Base-by-base conservation (phyloP, 1,140 invertebrate genomes). In the Trypoxylus dichotomus region DNA sequence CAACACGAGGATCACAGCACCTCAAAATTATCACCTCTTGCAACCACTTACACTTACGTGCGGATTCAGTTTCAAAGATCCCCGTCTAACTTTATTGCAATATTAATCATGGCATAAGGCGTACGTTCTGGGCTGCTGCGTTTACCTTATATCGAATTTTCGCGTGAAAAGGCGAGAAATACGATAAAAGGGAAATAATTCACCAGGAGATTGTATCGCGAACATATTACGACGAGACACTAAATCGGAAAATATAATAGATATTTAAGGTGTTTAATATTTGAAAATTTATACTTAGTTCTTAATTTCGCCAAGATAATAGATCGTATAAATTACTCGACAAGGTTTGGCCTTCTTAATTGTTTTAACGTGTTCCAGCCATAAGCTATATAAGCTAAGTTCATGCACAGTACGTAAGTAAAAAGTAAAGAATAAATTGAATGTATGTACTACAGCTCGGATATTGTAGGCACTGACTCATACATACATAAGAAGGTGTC, bases 281-380 rank as follows among this genome's bases (percentile, higher is more conserved):
- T 68, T 29, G 60, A 68, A 68, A 68, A 68, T 68, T 68, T 29
- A 68, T 68, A 27, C 8, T 32, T 15, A 68, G 21, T 25, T 68
- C 60, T 68, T 68, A 68, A 68, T 68, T 68, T 68, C 24, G 21
- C 10, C 24, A 7, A 27, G 6, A 24, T 68, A 7, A 5, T 54
- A 54, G 6, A 24, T 27, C 60, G 13, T 54, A 24, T 27, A 68
- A 68, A 68, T 27, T 68, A 68, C 47, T 32, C 47, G 13, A 54
- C 6, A 13, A 68, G 0, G 60, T 11, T 7, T 54, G 47, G 1
- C 15, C 5, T 54, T 71, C 7, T 71, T 71, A n/a, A n/a, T n/a
- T n/a, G n/a, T n/a, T n/a, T n/a, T n/a, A n/a, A n/a, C n/a, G n/a
- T n/a, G n/a, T n/a, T n/a, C n/a, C n/a, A n/a, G n/a, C n/a, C n/a